Conservation (phyloP, 2,888 invertebrate species). For the Parelbella ahira region DNA sequence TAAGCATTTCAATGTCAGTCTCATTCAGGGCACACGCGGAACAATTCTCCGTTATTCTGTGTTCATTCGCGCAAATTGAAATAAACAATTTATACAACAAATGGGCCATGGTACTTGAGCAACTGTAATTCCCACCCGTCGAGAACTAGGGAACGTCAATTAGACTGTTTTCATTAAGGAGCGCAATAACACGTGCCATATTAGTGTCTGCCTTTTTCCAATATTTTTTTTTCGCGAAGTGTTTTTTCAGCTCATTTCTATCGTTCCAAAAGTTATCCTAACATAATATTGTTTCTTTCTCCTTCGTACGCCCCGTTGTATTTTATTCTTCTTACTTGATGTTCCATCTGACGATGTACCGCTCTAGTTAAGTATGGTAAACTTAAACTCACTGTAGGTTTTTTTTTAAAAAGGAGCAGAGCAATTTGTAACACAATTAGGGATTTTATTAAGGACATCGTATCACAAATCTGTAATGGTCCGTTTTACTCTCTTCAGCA, state of each 20-base stretch:
- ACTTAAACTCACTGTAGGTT: no score
- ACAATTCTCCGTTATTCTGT: constrained; percentile 1
- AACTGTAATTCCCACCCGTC: constrained; percentile 10
- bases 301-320: no score
- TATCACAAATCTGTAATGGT: constrained; percentile 16
- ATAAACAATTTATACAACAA: constrained; percentile 17
- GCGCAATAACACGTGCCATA: constrained; percentile 9
- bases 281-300: no score
- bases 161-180: constrained; percentile 17
- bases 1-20: constrained; percentile 1
- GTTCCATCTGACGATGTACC: no score
- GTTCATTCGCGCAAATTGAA: constrained; percentile 14
- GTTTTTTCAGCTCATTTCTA: no score
- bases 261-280: no score
- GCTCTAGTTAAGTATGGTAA: no score
- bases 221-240: no score
- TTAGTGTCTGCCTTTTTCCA: constrained; percentile 11
- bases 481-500: constrained; percentile 16
- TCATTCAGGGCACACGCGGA: background rate
- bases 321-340: no score
- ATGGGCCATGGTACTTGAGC: constrained; percentile 8
- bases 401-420: no score
- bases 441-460: background rate
- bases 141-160: constrained; percentile 12
- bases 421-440: no score